phyloP scores from a whole-genome alignment of 2,797 vertebrate species.

The Poecile montanus region DNA sequence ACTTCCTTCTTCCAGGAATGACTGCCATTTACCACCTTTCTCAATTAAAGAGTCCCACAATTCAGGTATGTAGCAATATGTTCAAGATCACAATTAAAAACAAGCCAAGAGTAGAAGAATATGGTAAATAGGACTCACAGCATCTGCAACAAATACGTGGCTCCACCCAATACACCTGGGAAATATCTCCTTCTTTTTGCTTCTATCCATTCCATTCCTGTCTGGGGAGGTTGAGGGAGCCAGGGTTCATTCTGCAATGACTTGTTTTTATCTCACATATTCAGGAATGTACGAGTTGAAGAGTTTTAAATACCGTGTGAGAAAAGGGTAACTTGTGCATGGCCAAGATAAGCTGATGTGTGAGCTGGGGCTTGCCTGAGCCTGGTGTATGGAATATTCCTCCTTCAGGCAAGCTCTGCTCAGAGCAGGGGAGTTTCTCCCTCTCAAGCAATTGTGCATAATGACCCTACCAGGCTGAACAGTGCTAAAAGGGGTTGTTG shows the following conservation, averaged over 20 bases:
- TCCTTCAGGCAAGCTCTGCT: neutral
- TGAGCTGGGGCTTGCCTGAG: constrained; percentile 20
- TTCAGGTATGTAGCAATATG: neutral
- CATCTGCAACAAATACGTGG: neutral
- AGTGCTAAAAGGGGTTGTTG: neutral
- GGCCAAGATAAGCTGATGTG: constrained; percentile 44
- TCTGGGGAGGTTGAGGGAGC: neutral
- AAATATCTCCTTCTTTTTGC: neutral
- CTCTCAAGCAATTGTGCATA: neutral
- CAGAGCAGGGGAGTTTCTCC: neutral
- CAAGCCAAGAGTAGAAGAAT: neutral
- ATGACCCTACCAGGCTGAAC: neutral
- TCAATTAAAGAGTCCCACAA: neutral
- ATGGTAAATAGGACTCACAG: neutral
- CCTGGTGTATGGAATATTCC: neutral
- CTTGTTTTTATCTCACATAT: constrained; percentile 20
- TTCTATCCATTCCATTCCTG: neutral
- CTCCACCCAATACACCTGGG: neutral
- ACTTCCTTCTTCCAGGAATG: neutral
- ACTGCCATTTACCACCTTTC: neutral
- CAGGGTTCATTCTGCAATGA: neutral
- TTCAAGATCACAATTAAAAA: neutral
- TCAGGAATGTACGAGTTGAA: constrained; percentile 20
- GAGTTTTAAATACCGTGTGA: neutral
- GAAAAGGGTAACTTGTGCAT: constrained; percentile 1